Percentiles rank a stretch among this genome's conserved stretches.
Conservation (phyloP, 2,888 invertebrate genomes). For the Pandemis cinnamomeana region DNA sequence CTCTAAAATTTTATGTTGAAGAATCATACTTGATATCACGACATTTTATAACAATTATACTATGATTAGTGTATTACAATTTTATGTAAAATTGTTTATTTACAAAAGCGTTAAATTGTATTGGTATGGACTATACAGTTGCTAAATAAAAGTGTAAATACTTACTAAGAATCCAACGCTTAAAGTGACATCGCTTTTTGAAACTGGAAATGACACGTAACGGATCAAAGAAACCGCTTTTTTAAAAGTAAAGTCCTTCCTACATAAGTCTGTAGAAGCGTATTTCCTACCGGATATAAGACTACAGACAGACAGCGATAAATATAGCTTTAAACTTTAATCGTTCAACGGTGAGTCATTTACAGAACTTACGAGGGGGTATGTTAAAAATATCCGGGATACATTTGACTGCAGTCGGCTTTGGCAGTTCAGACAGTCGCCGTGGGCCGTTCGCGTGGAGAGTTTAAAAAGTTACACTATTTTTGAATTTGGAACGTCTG, state of each 20-base stretch:
- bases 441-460: constrained; percentile 11
- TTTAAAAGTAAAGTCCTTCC: neutral
- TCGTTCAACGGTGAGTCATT: constrained; percentile 35
- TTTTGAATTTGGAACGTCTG: constrained; percentile 9
- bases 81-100: no score
- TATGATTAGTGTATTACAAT: no score
- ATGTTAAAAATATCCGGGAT: constrained; percentile 70
- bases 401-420: constrained; percentile 48
- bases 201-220: neutral
- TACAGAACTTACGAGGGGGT: constrained; percentile 65
- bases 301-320: constrained; percentile 29
- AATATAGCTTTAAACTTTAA: constrained; percentile 34
- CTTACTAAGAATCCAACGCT: no score
- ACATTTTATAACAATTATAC: no score
- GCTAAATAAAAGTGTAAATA: no score
- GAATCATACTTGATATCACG: no score
- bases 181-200: no score
- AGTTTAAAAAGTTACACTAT: constrained; percentile 27
- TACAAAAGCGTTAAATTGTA: no score
- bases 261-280: neutral
- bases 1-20: no score
- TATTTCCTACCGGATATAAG: constrained; percentile 3
- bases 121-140: no score
- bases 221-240: neutral
- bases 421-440: constrained; percentile 28